These are phyloP conservation scores for Noctua comes DNA, from an alignment of 2,888 invertebrate genomes.

Conservation along the genomic window DNA sequence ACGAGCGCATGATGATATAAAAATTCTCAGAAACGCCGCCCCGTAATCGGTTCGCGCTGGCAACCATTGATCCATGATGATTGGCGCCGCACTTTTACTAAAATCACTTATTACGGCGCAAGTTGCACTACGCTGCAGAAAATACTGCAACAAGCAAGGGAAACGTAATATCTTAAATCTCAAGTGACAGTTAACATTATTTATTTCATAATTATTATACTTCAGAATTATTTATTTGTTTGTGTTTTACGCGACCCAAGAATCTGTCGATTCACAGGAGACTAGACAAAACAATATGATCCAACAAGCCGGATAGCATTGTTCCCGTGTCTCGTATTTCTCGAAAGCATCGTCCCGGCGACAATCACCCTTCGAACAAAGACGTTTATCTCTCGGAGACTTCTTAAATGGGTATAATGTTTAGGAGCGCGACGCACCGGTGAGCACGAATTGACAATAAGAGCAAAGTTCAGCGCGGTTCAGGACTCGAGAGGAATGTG, in stretches of 20 bases:
- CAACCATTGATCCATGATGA: constrained; percentile 64
- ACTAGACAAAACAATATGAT: constrained; percentile 65
- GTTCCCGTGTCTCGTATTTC: constrained; percentile 70
- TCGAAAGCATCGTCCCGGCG: constrained; percentile 68
- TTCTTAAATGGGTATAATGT: constrained; percentile 82
- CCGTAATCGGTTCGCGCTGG: constrained; percentile 57
- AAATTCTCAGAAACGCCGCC: constrained; percentile 62
- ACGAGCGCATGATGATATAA: constrained; percentile 59
- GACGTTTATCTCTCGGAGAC: constrained; percentile 77
- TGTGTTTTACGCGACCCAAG: constrained; percentile 54
- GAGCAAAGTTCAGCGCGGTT: constrained; percentile 89
- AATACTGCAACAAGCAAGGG: constrained; percentile 48
- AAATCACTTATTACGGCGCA: constrained; percentile 62
- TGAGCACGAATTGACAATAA: constrained; percentile 90
- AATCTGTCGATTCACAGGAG: constrained; percentile 55
- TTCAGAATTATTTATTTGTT: constrained; percentile 58
- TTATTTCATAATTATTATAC: constrained; percentile 66
- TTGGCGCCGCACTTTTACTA: constrained; percentile 63
- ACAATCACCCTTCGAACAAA: constrained; percentile 78
- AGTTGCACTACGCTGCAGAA: constrained; percentile 24
- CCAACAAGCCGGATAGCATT: constrained; percentile 66
- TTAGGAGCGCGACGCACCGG: constrained; percentile 83
- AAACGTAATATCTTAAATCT: constrained; percentile 55
- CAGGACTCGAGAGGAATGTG: constrained; percentile 88
- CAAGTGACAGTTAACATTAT: constrained; percentile 61